Base-by-base conservation (phyloP, 2,888 invertebrate species). In the Leptinotarsa juncta region DNA sequence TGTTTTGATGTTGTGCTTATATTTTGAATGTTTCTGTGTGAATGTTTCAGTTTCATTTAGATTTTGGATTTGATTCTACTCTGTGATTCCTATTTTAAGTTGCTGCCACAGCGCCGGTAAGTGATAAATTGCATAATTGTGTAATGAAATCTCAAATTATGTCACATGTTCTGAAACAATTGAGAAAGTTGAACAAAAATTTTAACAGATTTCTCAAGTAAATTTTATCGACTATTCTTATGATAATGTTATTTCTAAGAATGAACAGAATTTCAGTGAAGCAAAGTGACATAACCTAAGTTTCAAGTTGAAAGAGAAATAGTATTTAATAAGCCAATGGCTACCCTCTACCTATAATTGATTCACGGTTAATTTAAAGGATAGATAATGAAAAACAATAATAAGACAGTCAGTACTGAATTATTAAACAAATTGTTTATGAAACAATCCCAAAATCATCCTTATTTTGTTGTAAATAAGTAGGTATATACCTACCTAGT, bases 41-140 rank as follows among this genome's bases (percentile, higher is more conserved):
- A 72, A 73, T 73, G 73, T 65, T 49, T 71, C 72, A 74, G 73
- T 73, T 76, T 26, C 57, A 55, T 67, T 72, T 71, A 51, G 71
- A 23, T 78, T 76, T 32, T 70, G 69, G 32, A 7, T 32, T 32
- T 78, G 78, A 75, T 77, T 32, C 74, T 71, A 65, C 62, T 76
- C 79, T 79, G 79, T 79, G 79, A 77, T 79, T 73, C 67, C 69
- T 65, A 65, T 60, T 70, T 73, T 62, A 26, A 26, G 69, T 65
- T 23, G 26, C 57, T 32, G 49, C 73, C 62, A 67, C 65, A 71
- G 49, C 49, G 18, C 20, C 57, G 67, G 72, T 72, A 65, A 72
- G 72, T 72, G 42, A 49, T 42, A 50, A 16, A 66, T 57, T 57
- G 57, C 57, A 57, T 57, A 57, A 26, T 57, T 57, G 23, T 57